Conservation (phyloP, 1,140 invertebrate genomes). For the Ceratina australensis region DNA sequence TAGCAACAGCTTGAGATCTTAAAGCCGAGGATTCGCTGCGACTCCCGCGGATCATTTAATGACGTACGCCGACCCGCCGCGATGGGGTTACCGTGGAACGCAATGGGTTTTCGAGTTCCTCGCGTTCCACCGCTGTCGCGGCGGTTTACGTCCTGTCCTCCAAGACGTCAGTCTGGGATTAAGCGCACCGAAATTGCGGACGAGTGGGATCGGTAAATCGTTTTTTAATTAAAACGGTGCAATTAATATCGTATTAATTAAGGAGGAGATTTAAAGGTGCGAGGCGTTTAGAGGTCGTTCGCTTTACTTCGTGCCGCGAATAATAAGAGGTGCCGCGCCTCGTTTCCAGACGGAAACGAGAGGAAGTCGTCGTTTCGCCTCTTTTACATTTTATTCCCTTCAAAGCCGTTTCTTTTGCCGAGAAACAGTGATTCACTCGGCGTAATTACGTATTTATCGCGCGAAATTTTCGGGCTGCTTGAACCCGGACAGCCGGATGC, state of each 20-base stretch:
- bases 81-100: conserved; percentile 8
- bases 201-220: background rate
- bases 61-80: conserved; percentile 26
- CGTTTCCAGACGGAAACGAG: background rate
- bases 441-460: conserved; percentile 76
- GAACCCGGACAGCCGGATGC: conserved; percentile 38
- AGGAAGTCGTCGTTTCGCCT: conserved; percentile 7
- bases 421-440: conserved; percentile 41
- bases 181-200: background rate
- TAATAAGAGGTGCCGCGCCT: background rate
- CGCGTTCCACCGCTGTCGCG: background rate
- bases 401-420: conserved; percentile 19
- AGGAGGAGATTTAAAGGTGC: background rate
- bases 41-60: conserved; percentile 63
- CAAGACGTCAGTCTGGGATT: too few relatives aligned
- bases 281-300: background rate
- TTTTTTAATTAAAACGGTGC: background rate
- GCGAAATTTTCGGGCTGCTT: conserved; percentile 67
- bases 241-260: background rate
- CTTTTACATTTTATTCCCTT: background rate
- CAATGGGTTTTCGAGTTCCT: background rate
- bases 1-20: conserved; percentile 80
- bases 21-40: conserved; percentile 76
- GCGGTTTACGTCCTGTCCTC: too few relatives aligned
- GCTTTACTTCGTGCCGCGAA: conserved; percentile 51